phyloP scores from a whole-genome alignment of 1,140 invertebrate species.

The Caenorhabditis tropicalis region DNA sequence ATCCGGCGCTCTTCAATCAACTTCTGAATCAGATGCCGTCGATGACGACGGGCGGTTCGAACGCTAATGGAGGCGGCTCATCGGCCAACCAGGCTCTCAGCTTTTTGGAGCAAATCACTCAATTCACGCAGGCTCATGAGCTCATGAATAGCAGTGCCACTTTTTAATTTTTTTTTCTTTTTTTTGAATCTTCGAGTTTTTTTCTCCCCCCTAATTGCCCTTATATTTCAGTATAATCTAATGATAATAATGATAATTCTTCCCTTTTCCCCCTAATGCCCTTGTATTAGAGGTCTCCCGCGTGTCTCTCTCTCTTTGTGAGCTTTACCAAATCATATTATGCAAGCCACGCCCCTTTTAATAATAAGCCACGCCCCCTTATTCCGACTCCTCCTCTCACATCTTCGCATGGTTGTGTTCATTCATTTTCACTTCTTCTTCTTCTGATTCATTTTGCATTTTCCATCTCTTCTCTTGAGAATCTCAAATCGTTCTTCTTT shows the following conservation, averaged over 20 bases:
- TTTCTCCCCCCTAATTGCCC: not conserved
- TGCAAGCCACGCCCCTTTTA: not conserved
- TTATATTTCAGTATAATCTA: not conserved
- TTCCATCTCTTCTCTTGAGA: not conserved
- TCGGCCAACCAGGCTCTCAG: not conserved
- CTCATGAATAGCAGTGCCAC: constrained; percentile 25
- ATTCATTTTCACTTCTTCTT: not conserved
- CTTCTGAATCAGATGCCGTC: not conserved
- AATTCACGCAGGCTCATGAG: constrained; percentile 18
- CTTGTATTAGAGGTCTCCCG: too few relatives aligned
- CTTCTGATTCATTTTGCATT: not conserved
- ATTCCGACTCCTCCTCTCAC: not conserved
- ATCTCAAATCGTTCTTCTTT: not conserved
- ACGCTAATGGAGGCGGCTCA: not conserved
- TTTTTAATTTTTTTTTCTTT: not conserved
- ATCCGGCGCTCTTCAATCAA: not conserved
- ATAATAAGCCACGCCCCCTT: not conserved
- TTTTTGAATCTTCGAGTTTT: not conserved
- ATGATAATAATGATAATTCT: too few relatives aligned
- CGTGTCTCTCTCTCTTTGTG: constrained; percentile 4
- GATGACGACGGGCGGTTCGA: not conserved
- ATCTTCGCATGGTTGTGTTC: constrained; percentile 29
- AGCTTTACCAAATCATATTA: not conserved
- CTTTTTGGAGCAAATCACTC: constrained; percentile 15
- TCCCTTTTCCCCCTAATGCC: too few relatives aligned